These are phyloP conservation scores for Helostoma temminkii DNA, from an alignment of 2,797 vertebrate genomes.

Conservation along the genomic window DNA sequence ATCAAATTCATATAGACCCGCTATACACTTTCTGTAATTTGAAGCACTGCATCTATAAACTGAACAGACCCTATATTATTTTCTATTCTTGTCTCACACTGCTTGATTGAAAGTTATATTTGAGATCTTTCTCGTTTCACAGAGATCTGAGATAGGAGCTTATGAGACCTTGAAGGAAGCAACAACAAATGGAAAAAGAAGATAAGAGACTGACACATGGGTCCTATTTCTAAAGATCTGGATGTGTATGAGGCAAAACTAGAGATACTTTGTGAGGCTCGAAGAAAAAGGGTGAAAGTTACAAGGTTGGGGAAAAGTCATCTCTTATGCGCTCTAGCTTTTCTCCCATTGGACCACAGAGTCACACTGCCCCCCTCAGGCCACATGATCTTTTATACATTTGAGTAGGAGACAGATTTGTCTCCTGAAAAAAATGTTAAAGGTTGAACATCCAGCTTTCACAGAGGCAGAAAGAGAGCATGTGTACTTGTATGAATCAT, in stretches of 20 bases:
- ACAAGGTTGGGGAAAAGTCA: constrained; percentile 26
- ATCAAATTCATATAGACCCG: neutral
- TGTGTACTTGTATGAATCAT: neutral
- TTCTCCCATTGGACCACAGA: constrained; percentile 56
- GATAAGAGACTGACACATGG: constrained; percentile 17
- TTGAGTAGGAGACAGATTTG: too few relatives aligned
- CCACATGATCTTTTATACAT: neutral
- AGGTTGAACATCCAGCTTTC: constrained; percentile 7
- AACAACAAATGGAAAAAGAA: constrained; percentile 17
- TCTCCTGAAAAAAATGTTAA: neutral
- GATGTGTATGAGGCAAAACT: constrained; percentile 9
- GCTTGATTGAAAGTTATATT: constrained; percentile 19
- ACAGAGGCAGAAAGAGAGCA: neutral
- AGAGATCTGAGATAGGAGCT: neutral
- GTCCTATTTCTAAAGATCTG: constrained; percentile 16
- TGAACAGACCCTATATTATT: neutral
- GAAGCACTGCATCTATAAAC: neutral
- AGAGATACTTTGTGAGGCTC: neutral
- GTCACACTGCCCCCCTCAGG: constrained; percentile 78
- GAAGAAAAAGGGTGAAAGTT: constrained; percentile 17
- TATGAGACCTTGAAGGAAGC: constrained; percentile 18
- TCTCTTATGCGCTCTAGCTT: constrained; percentile 20
- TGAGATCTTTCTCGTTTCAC: neutral
- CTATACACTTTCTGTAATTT: too few relatives aligned
- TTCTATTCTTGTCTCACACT: constrained; percentile 1